phyloP scores from a whole-genome alignment of 2,888 invertebrate genomes.

The Drosophila hamatofila region DNA sequence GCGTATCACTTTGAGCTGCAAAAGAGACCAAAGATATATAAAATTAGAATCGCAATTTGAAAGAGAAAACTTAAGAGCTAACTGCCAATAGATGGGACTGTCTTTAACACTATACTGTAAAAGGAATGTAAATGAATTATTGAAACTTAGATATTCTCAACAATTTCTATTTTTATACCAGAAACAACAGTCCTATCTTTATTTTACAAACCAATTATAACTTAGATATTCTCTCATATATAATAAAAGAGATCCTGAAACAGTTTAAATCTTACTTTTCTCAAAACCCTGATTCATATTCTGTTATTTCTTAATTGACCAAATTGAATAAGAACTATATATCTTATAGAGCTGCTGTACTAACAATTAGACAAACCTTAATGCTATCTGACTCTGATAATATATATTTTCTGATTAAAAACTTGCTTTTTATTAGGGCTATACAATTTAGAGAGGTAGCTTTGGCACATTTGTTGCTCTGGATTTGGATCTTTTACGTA shows the following conservation, averaged over 20 bases:
- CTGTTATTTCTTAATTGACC: background rate
- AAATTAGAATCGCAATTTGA: background rate
- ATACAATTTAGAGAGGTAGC: constrained; percentile 26
- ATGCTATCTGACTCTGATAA: background rate
- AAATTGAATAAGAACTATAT: background rate
- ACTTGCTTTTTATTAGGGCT: constrained; percentile 18
- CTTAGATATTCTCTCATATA: too few species aligned
- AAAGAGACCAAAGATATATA: background rate
- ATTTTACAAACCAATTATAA: too few species aligned
- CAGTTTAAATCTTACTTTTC: background rate
- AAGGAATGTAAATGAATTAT: too few species aligned
- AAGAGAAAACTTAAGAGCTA: background rate
- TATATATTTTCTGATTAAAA: background rate
- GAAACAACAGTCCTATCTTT: too few species aligned
- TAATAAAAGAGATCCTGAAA: background rate
- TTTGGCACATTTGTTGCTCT: constrained; percentile 12
- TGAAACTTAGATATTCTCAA: too few species aligned
- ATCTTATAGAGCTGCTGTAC: background rate
- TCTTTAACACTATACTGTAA: too few species aligned
- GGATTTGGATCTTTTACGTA: constrained; percentile 21
- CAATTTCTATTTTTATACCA: too few species aligned
- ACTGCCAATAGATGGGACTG: background rate
- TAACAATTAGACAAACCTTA: background rate
- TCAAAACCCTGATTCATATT: background rate
- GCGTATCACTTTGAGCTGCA: constrained; percentile 84